phyloP scores from a whole-genome alignment of 2,113 vertebrate species.

The Delphinapterus leucas region DNA sequence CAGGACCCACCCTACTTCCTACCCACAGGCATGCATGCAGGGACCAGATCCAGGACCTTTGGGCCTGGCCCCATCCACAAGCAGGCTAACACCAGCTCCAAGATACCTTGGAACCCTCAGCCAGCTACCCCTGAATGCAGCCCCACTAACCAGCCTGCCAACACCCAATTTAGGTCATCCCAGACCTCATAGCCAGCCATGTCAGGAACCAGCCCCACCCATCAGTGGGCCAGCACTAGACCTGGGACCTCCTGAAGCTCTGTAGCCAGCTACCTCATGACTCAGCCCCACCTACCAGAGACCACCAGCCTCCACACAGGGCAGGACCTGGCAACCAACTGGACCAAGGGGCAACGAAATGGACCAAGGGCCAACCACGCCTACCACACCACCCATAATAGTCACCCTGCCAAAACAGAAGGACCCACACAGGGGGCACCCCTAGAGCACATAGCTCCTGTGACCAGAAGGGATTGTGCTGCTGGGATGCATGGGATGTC shows the following conservation, averaged over 20 bases:
- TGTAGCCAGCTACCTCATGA: background rate
- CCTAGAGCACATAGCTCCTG: background rate
- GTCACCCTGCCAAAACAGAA: background rate
- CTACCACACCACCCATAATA: background rate
- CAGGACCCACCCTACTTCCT: too few species aligned
- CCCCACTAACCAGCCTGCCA: background rate
- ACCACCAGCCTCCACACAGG: background rate
- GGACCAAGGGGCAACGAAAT: background rate
- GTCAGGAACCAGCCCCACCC: background rate
- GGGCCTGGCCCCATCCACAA: background rate
- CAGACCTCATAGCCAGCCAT: background rate
- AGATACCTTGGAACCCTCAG: background rate
- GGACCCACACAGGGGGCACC: background rate
- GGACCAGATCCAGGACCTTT: background rate
- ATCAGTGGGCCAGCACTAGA: background rate
- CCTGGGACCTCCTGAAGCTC: background rate
- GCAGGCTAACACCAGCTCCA: background rate
- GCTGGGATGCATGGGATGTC: background rate
- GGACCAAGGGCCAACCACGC: background rate
- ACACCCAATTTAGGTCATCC: background rate
- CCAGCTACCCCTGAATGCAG: background rate
- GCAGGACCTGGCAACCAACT: background rate
- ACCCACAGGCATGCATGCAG: background rate
- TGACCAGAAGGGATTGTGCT: background rate
- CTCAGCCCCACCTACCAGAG: background rate